A percentile compares a stretch with the other conserved stretches of the same genome.
These are phyloP conservation scores for Labroides dimidiatus DNA, from an alignment of 2,797 vertebrate species.

Conservation along the genomic window DNA sequence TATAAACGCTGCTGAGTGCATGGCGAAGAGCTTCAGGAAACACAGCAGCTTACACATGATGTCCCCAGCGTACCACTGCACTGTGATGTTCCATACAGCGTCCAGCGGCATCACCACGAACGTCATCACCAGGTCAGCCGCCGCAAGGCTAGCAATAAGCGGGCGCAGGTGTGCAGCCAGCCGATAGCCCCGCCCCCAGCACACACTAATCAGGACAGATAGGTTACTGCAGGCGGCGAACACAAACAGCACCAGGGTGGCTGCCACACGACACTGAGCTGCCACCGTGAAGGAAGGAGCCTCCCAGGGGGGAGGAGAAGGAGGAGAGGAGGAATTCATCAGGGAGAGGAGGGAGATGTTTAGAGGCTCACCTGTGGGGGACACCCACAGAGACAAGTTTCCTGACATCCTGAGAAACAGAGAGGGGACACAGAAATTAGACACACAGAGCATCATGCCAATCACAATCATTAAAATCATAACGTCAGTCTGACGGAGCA, in stretches of 20 bases:
- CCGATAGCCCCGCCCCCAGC: conserved; percentile 82
- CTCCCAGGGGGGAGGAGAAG: conserved; percentile 70
- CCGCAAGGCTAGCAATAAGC: conserved; percentile 84
- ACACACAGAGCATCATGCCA: background rate
- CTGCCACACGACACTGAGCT: conserved; percentile 79
- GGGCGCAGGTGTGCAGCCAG: conserved; percentile 84
- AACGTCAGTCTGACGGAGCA: no score
- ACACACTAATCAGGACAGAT: conserved; percentile 85
- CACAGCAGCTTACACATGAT: conserved; percentile 86
- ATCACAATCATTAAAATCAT: no score
- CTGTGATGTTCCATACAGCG: conserved; percentile 85
- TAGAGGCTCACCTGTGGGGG: conserved; percentile 5
- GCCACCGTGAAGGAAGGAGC: conserved; percentile 85
- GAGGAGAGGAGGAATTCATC: conserved; percentile 10
- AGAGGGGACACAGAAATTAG: background rate
- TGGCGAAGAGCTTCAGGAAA: conserved; percentile 91
- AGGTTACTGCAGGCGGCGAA: conserved; percentile 83
- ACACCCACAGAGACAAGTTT: conserved; percentile 52
- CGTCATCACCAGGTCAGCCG: conserved; percentile 88
- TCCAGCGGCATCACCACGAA: conserved; percentile 89
- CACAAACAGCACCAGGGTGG: conserved; percentile 85
- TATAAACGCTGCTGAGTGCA: conserved; percentile 87
- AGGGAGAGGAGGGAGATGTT: conserved; percentile 10
- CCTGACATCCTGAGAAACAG: conserved; percentile 50
- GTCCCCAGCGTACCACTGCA: conserved; percentile 88